Evolutionary conservation across 2,888 invertebrate genomes (phyloP), one percentile per base, ranked within the genome.

Genomic region (Rhingia rostrata): DNA sequence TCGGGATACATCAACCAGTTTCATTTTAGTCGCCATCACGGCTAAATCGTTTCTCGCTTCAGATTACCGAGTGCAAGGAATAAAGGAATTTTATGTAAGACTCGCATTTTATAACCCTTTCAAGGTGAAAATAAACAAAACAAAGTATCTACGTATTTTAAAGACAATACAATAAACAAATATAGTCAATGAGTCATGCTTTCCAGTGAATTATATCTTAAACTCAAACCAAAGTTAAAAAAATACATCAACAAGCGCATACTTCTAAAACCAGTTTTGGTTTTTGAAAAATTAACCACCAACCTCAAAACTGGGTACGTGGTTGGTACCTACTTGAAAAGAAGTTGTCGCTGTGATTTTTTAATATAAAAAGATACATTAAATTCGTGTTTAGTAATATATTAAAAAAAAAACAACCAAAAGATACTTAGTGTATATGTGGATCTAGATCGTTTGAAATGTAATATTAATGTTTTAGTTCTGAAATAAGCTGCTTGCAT

Each of bases 241-340:
- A 39, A 54, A 33, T 45, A 35, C 7, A 78, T 22, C 14, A 61
- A 49, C 64, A 67, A 73, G 61, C 75, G 66, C 77, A 82, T 72
- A 61, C 60, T 66, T n/a, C 54, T 58, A 41, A 77, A 83, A 83
- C 82, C 82, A 73, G 82, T 83, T 83, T 77, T 49, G 66, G 32
- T 37, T 82, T 72, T 78, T 73, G 56, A 73, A 77, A 72, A 60
- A 54, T 43, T 61, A 66, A 82, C 82, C 70, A 82, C 66, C 66
- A 82, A 61, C 30, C 49, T 41, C 22, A 63, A 49, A 77, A 80
- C 72, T 82, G 82, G 64, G 54, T 82, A 83, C 82, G 82, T 83
- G 73, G 72, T 78, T 83, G 73, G 72, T 78, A 43, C 49, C 14
- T 61, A 35, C 37, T 22, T 22, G 22, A 2, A 22, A 22, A 70